Evolutionary conservation across 2,113 vertebrate genomes (phyloP), one percentile per base, ranked within the genome.

Genomic region (Plestiodon gilberti): DNA sequence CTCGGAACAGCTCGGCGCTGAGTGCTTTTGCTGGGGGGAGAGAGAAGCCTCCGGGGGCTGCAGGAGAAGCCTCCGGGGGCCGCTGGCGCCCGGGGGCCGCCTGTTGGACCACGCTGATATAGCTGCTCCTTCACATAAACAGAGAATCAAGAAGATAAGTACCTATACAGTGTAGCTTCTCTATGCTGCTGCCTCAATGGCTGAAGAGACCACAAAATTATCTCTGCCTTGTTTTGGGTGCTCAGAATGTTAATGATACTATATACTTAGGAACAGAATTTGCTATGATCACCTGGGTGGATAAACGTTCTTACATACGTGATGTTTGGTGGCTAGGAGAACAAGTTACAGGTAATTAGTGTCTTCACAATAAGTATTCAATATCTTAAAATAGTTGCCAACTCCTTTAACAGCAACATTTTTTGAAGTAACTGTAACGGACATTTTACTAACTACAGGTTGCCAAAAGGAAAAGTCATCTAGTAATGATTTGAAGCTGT

Each of bases 301-400:
- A 80, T 62, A 62, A n/a, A 7, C 59, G 14, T 67, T 77, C 67
- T 62, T 52, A 4, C 10, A 33, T 59, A 75, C 15, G 15, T 10
- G 30, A 67, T 82, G 33, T 3, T 67, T n/a, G 70, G 1, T 70
- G 52, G 40, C 38, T 38, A 22, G 40, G 69, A 73, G 11, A 85
- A 81, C 22, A 52, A 81, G 38, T 64, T 30, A 33, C 57, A 81
- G 38, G 69, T 17, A 62, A 35, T 74, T 33, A 74, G 15, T 61
- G 59, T 64, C 57, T 81, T 64, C 43, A 71, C 6, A 57, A 6
- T 14, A 57, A 28, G 80, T 86, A 74, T 74, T 74, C 59, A 81
- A 33, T 80, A 71, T 80, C 59, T 87, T 82, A 82, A 43, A 82
- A 61, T 40, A 87, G 65, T 81, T 81, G 28, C 40, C 38, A 78